A percentile compares a stretch with the other conserved stretches of the same genome.
phyloP scores from a whole-genome alignment of 2,888 invertebrate species.

The Machimus rusticus region DNA sequence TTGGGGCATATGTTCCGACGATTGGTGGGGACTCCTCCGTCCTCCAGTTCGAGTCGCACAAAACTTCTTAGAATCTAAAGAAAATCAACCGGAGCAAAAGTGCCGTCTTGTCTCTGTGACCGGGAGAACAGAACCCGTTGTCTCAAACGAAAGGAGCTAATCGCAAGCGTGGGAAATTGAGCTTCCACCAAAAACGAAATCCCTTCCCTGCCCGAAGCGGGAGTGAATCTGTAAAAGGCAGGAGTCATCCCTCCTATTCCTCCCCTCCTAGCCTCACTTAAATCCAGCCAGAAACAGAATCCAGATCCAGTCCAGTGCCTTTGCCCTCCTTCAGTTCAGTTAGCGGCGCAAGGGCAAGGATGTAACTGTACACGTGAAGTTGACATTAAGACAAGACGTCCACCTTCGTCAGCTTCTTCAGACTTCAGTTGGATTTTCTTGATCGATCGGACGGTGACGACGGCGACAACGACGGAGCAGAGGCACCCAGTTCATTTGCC shows the following conservation, averaged over 20 bases:
- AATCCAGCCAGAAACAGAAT: too few relatives aligned
- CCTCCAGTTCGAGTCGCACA: neutral
- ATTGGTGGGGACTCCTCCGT: slow-evolving; percentile 18
- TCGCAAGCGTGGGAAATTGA: neutral
- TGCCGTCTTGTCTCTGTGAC: neutral
- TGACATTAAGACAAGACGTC: neutral
- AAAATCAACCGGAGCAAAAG: neutral
- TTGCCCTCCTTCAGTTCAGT: neutral
- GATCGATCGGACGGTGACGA: neutral
- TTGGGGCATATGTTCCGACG: neutral
- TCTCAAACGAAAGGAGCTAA: neutral
- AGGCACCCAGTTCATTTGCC: neutral
- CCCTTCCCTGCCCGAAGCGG: neutral
- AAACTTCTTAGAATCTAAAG: neutral
- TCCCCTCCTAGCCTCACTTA: neutral
- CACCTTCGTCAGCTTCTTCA: neutral
- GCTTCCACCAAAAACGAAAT: neutral
- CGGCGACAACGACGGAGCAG: too few relatives aligned
- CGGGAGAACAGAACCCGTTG: neutral
- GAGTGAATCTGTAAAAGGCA: neutral
- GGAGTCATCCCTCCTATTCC: neutral
- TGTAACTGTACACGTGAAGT: neutral
- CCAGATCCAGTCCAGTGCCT: neutral
- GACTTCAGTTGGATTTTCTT: neutral
- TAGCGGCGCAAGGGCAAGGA: neutral